Evolutionary conservation across 2,888 invertebrate species (phyloP).

Genomic region (Diabrotica balteata): DNA sequence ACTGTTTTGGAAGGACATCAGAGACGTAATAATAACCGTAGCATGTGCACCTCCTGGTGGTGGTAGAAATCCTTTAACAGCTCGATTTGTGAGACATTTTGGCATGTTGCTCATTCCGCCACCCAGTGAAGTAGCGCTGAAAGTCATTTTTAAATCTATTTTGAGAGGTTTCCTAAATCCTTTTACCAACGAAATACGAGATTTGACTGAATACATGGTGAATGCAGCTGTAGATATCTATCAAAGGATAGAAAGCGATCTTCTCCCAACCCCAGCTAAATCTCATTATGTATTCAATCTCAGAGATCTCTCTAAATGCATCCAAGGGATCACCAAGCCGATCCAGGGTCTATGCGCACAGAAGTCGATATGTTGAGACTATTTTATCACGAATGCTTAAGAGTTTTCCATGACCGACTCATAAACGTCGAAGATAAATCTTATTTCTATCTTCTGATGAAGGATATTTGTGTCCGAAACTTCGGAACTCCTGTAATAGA

Average conservation of each 20-base stretch:
- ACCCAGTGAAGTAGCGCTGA: slow-evolving; percentile 78
- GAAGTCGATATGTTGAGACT: slow-evolving; percentile 76
- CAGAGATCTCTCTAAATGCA: slow-evolving; percentile 87
- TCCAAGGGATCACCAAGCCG: slow-evolving; percentile 91
- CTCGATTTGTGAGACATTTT: slow-evolving; percentile 87
- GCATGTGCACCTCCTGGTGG: slow-evolving; percentile 94
- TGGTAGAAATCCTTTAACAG: slow-evolving; percentile 84
- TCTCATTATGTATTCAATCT: slow-evolving; percentile 94
- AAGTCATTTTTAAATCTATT: slow-evolving; percentile 80
- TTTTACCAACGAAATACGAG: slow-evolving; percentile 74
- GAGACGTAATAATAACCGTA: slow-evolving; percentile 80
- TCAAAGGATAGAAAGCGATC: slow-evolving; percentile 76
- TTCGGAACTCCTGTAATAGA: slow-evolving; percentile 69
- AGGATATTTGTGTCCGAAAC: slow-evolving; percentile 69
- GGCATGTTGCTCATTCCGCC: slow-evolving; percentile 84
- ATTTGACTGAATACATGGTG: slow-evolving; percentile 75
- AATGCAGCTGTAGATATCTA: slow-evolving; percentile 86
- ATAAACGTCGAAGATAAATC: slow-evolving; percentile 82
- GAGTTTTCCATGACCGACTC: slow-evolving; percentile 87
- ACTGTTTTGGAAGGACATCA: slow-evolving; percentile 87
- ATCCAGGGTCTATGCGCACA: slow-evolving; percentile 71
- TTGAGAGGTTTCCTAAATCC: slow-evolving; percentile 79
- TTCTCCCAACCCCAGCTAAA: slow-evolving; percentile 90
- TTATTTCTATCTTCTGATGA: slow-evolving; percentile 79
- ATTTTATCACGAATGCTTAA: slow-evolving; percentile 90